phyloP scores from a whole-genome alignment of 2,888 invertebrate genomes.

The Cryptosula pallasiana region DNA sequence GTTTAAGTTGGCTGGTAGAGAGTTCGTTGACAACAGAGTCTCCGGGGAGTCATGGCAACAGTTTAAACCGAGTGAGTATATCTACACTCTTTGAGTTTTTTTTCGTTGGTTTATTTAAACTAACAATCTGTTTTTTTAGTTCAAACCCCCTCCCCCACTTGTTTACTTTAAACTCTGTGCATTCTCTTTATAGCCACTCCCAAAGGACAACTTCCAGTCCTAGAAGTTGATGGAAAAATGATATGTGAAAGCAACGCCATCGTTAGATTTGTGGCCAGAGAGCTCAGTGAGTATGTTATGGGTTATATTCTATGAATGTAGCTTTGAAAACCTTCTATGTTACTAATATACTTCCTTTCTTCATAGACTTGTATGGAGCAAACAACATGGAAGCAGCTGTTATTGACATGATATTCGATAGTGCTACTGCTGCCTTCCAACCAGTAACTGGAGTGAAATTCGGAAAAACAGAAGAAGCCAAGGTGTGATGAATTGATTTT shows the following conservation, averaged over 20 bases:
- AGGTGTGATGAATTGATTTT: no score
- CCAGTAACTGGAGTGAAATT: neutral
- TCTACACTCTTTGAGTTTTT: no score
- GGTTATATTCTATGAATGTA: no score
- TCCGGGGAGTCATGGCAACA: neutral
- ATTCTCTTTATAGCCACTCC: neutral
- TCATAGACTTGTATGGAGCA: neutral
- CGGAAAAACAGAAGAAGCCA: neutral
- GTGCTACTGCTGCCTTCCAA: neutral
- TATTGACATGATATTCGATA: neutral
- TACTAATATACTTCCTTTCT: no score
- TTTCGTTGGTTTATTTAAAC: no score
- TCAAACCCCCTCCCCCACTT: no score
- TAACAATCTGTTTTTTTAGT: no score
- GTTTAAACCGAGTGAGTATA: neutral
- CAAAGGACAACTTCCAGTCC: neutral
- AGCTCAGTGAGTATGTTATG: neutral
- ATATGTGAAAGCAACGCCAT: neutral
- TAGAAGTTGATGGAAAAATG: neutral
- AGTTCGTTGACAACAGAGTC: neutral
- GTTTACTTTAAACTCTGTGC: no score
- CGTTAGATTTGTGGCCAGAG: neutral
- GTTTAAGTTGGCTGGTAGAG: neutral
- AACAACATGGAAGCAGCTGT: neutral
- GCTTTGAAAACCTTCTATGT: no score